Evolutionary conservation across 2,888 invertebrate species (phyloP), one percentile per base, ranked within the genome.

Genomic region (Sinohyriopsis cumingii): DNA sequence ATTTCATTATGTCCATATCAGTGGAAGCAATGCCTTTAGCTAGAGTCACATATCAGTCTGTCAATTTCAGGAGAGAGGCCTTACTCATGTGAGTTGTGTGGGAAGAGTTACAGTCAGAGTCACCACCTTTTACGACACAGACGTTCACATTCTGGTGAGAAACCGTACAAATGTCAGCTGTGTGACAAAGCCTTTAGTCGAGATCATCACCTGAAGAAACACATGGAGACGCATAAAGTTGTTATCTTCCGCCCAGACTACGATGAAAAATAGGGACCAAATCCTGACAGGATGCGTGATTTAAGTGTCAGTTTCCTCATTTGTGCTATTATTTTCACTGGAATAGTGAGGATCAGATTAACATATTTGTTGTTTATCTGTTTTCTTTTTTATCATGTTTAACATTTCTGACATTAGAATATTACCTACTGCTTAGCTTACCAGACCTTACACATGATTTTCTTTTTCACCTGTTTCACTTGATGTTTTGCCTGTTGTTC

Each of bases 121-220:
- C 67, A 67, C 25, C 71, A 71, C 53, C 67, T 71, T 3, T 57
- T 63, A 45, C 28, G 57, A 53, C 63, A 68, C 24, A 63, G 45
- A 56, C 64, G 63, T 18, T 63, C 53, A 12, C 62, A 67, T 55
- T 33, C 62, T 55, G 73, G 73, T 19, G 73, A 73, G 57, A 56
- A 69, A 18, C 73, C 73, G 1, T 73, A 73, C 55, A 64, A 62
- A 9, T 73, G 73, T 55, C 59, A 25, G 20, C 9, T 69, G 59
- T 73, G 73, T 65, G 73, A 69, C 20, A 69, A 70, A 53, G 61
- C 61, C 3, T 73, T 73, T 57, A 73, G 69, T 57, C 69, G 73
- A 15, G 73, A 73, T 54, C 73, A 73, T 59, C 73, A 73, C 45
- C 67, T 73, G n/a, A 73, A 73, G 57, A 73, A 73, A 55, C 73